Evolutionary conservation across 2,797 vertebrate species (phyloP), one percentile per base, ranked within the genome.

Genomic region (Cheirogaleus major): DNA sequence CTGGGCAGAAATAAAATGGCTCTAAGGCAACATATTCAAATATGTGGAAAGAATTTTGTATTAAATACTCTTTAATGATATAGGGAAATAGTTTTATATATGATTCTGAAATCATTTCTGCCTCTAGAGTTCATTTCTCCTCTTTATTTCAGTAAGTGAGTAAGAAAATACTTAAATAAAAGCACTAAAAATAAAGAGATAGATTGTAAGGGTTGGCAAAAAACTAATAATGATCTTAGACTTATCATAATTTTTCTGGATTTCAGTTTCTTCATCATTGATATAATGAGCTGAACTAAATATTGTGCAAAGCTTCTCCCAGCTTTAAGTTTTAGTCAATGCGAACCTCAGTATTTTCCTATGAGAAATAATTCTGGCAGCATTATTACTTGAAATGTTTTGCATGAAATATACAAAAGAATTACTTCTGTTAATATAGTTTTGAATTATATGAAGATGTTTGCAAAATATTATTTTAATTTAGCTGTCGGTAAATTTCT

Each of bases 381-480:
- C 59, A 48, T 97, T 91, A 82, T 93, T 93, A 57, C 65, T 80
- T 85, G 73, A 35, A 65, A 18, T 72, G 23, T 45, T 94, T 96
- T 81, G 23, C 52, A 52, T 82, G 15, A 96, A 87, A 92, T 61
- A 92, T 38, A 67, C 3, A 80, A 90, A 75, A 69, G 35, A 93
- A 95, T 83, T 87, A 83, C 50, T 92, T 86, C 72, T 81, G n/a
- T 92, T 82, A 70, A 30, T 90, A 41, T 87, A 82, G 15, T 81
- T 92, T 95, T 88, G 45, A 97, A 92, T 82, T 84, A 90, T 67
- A 59, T 45, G 70, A 93, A 69, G 69, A 65, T 75, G 10, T 88
- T 95, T 95, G 45, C 30, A 96, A 96, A 95, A 65, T 83, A n/a
- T 79, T 95, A 57, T 70, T 96, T 97, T 96, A 87, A 97, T 75